Percentiles rank a stretch among this genome's conserved stretches.
phyloP scores from a whole-genome alignment of 2,113 vertebrate species.

The Cyprinus carpio region DNA sequence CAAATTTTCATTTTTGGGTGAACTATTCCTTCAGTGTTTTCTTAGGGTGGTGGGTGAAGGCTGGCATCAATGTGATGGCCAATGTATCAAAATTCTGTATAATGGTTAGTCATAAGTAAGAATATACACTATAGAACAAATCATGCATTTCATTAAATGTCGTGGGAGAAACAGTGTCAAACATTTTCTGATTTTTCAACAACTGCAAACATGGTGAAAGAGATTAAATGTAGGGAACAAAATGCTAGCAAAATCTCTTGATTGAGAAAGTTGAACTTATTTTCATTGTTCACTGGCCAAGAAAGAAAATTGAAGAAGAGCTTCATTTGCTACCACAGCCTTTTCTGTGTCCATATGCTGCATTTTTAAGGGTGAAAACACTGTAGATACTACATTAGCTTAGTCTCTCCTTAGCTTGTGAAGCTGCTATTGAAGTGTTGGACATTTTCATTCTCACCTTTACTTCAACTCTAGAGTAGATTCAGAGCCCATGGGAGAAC shows the following conservation, averaged over 20 bases:
- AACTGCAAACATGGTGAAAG: background rate
- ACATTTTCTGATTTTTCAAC: background rate
- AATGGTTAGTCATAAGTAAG: no score
- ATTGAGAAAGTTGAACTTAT: slow-evolving; percentile 23
- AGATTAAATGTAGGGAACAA: no score
- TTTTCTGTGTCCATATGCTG: background rate
- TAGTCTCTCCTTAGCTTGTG: slow-evolving; percentile 25
- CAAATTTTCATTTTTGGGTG: no score
- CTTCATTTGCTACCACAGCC: background rate
- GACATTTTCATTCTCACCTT: slow-evolving; percentile 41
- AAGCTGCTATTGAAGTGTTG: slow-evolving; percentile 13
- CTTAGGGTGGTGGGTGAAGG: background rate
- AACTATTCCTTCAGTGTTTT: no score
- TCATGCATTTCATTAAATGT: background rate
- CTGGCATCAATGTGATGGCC: background rate
- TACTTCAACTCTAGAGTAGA: slow-evolving; percentile 49
- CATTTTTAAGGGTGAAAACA: slow-evolving; percentile 7
- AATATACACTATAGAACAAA: background rate
- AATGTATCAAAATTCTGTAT: no score
- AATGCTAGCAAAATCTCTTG: background rate
- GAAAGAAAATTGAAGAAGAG: background rate
- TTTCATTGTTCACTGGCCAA: no score
- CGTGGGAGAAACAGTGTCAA: background rate
- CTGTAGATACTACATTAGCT: slow-evolving; percentile 3
- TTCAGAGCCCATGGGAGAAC: slow-evolving; percentile 54